A percentile compares a stretch with the other conserved stretches of the same genome.
phyloP scores from a whole-genome alignment of 2,113 vertebrate species.

The Tiliqua scincoides region DNA sequence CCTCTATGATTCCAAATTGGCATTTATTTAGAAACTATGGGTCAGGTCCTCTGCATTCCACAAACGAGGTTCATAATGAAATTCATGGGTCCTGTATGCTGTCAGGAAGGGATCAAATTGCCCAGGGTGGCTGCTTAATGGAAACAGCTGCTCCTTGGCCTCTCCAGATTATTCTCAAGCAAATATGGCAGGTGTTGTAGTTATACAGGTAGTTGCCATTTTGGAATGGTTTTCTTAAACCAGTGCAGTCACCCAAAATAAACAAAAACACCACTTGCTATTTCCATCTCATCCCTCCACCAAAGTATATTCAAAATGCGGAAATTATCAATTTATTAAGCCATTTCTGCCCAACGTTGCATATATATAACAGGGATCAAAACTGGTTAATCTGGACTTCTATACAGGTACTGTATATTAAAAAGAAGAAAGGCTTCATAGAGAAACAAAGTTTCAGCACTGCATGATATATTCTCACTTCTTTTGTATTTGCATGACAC shows the following conservation, averaged over 20 bases:
- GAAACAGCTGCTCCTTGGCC: background rate
- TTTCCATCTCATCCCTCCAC: background rate
- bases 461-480: background rate
- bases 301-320: background rate
- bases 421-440: background rate
- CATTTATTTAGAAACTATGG: slow-evolving; percentile 27
- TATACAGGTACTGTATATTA: too few relatives aligned
- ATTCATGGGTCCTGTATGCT: background rate
- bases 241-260: background rate
- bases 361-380: too few relatives aligned
- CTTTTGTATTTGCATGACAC: background rate
- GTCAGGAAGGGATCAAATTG: background rate
- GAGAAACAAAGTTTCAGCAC: background rate
- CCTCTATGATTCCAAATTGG: slow-evolving; percentile 21
- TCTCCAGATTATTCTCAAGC: background rate
- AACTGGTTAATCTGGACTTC: background rate
- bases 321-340: background rate
- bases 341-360: too few relatives aligned
- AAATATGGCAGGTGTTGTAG: background rate
- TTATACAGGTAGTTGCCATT: background rate
- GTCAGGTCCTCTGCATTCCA: background rate
- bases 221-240: background rate
- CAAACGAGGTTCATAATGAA: background rate
- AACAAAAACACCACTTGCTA: background rate
- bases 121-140: background rate